Evolutionary conservation across 2,113 vertebrate species (phyloP), one percentile per base, ranked within the genome.

Genomic region (Lepus americanus): DNA sequence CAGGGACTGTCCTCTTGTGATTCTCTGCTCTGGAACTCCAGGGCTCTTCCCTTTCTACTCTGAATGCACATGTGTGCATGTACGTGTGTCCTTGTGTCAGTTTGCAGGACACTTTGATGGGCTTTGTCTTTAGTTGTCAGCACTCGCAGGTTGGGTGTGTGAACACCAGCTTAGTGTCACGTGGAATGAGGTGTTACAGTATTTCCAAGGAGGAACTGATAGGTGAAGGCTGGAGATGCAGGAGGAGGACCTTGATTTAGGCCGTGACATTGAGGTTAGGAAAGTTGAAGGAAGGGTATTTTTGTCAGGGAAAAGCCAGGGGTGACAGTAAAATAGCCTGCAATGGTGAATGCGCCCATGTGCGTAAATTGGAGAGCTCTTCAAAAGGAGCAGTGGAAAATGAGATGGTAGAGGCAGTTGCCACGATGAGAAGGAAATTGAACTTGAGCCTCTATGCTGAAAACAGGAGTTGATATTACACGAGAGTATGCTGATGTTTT

Each of bases 361-460:
- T 87, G 76, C 3, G 61, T 55, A 63, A 74, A 44, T 33, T 81
- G 31, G 12, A 25, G 80, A 85, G n/a, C 64, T 79, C 39, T n/a
- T 64, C 49, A 23, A 69, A 70, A 72, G 69, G 44, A 82, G 29
- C 49, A n/a, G 44, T 51, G 69, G 39, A 33, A 86, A 67, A 64
- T 73, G 39, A 69, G n/a, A 64, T 39, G 51, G 6, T 27, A 87
- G 77, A 69, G 31, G 31, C 49, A 82, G 61, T 69, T 70, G 14
- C 25, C 87, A 49, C 29, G 39, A 25, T 63, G 13, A 83, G 61
- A 83, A 77, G 84, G 63, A 92, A 77, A 82, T n/a, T 87, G 31
- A 36, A 83, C 31, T 61, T 95, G 20, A 63, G 61, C 31, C 82
- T 87, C 69, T 4, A 22, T 76, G 74, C 77, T 95, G n/a, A 77